phyloP scores from a whole-genome alignment of 2,113 vertebrate genomes.

The Astur gentilis region DNA sequence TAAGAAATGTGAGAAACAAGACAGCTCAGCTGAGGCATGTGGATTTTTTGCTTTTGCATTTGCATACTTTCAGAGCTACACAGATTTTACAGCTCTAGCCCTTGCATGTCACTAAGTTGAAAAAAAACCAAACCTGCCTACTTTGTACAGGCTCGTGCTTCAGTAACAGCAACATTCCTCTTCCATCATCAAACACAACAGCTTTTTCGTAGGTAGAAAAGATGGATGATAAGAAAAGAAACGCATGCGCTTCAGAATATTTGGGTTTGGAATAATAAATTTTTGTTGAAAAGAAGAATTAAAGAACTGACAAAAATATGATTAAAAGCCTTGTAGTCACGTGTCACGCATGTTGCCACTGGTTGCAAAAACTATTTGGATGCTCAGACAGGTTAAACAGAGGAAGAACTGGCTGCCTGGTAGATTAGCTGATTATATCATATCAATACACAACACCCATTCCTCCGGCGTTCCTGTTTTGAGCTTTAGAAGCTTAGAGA shows the following conservation, averaged over 20 bases:
- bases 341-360: rapidly evolving
- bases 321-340: not conserved
- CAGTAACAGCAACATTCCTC: not conserved
- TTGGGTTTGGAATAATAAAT: not conserved
- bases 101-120: not conserved
- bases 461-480: not conserved
- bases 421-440: not conserved
- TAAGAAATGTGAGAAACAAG: not conserved
- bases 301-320: not conserved
- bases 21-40: not conserved
- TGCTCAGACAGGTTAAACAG: not conserved
- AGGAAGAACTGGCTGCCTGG: not conserved
- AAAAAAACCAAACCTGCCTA: too few relatives aligned
- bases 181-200: not conserved
- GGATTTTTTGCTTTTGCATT: not conserved
- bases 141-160: not conserved
- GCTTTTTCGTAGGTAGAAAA: not conserved
- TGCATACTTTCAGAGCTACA: not conserved
- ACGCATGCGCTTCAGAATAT: not conserved
- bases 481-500: not conserved
- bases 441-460: not conserved
- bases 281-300: not conserved
- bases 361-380: not conserved
- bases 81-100: not conserved
- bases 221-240: not conserved